phyloP scores from a whole-genome alignment of 2,113 vertebrate species.

The Scytalopus superciliaris region DNA sequence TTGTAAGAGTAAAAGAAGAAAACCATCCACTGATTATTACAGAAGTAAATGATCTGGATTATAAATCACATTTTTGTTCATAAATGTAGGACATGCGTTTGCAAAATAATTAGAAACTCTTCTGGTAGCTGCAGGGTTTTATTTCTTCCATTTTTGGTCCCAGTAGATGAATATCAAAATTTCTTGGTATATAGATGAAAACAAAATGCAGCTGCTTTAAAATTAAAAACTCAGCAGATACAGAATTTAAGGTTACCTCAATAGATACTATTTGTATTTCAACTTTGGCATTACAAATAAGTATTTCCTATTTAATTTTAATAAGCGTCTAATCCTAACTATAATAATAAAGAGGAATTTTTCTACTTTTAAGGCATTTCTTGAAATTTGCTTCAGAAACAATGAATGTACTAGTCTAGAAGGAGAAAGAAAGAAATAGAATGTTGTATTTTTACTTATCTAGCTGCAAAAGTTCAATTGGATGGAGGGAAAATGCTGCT shows the following conservation, averaged over 20 bases:
- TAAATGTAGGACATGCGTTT: neutral
- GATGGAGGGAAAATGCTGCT: neutral
- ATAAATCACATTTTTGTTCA: conserved; percentile 6
- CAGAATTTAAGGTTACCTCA: neutral
- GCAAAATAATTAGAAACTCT: conserved; percentile 6
- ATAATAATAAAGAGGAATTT: neutral
- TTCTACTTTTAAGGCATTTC: neutral
- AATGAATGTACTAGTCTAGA: neutral
- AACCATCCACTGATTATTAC: neutral
- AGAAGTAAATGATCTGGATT: conserved; percentile 7
- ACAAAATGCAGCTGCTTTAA: neutral
- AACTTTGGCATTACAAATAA: neutral
- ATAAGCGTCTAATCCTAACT: neutral
- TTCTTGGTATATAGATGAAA: neutral
- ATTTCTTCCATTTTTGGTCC: neutral
- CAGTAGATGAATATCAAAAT: neutral
- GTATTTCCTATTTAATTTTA: neutral
- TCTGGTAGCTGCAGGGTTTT: neutral
- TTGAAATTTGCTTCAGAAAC: neutral
- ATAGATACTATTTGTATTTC: neutral
- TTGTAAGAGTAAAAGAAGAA: neutral
- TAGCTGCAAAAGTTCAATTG: neutral
- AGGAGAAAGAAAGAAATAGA: neutral
- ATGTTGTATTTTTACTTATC: neutral
- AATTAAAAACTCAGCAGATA: neutral